Conservation (phyloP, 2,888 invertebrate species). For the Dasypogon diadema region DNA sequence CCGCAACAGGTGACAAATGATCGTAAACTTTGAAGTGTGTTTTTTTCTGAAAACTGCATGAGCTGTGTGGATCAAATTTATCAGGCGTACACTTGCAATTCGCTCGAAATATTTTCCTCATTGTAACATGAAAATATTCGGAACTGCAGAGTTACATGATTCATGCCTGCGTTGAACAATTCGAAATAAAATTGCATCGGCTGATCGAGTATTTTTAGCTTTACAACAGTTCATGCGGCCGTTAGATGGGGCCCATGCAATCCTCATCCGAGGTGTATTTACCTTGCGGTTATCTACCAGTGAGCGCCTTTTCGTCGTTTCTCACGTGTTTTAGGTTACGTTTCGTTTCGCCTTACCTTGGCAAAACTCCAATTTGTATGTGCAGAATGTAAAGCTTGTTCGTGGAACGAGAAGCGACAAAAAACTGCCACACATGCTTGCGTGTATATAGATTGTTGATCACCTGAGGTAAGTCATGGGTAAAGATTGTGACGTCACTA, state of each 20-base stretch:
- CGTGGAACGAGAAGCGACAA: background rate
- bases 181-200: too few relatives aligned
- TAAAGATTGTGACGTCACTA: conserved; percentile 11
- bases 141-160: too few relatives aligned
- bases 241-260: conserved; percentile 9
- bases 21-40: too few relatives aligned
- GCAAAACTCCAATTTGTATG: background rate
- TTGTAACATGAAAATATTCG: background rate
- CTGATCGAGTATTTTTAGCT: conserved; percentile 3
- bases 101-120: background rate
- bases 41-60: too few relatives aligned
- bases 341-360: conserved; percentile 20
- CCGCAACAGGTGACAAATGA: too few relatives aligned
- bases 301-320: conserved; percentile 6
- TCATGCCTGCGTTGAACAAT: too few relatives aligned
- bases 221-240: conserved; percentile 7
- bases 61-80: too few relatives aligned
- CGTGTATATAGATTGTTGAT: conserved; percentile 19
- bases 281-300: conserved; percentile 21
- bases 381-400: background rate
- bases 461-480: conserved; percentile 31
- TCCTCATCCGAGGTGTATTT: background rate
- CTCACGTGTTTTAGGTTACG: conserved; percentile 44
- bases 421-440: background rate
- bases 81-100: too few relatives aligned